phyloP scores from a whole-genome alignment of 2,797 vertebrate genomes.

The Sardinella longiceps region DNA sequence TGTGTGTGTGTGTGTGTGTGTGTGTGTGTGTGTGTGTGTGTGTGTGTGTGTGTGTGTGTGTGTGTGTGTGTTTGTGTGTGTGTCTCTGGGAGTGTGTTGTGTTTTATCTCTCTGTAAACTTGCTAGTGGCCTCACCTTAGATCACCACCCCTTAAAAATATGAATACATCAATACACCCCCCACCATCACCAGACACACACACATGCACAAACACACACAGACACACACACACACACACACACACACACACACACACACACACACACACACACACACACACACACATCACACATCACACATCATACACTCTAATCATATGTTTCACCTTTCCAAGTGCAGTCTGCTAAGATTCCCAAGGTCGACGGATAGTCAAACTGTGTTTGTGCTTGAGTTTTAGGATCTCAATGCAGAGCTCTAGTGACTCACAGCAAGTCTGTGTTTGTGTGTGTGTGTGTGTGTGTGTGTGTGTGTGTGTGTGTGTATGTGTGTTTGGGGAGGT shows the following conservation, averaged over 20 bases:
- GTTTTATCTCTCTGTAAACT: background rate
- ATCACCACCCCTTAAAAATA: background rate
- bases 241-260: no score
- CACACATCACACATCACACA: no score
- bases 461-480: no score
- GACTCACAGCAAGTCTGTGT: background rate
- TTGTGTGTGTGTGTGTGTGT: no score
- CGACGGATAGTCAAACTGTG: background rate
- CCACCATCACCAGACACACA: background rate
- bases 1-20: no score
- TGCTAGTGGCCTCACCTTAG: background rate
- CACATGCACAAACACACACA: background rate
- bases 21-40: no score
- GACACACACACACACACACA: background rate
- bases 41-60: background rate
- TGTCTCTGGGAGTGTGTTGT: background rate
- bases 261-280: no score
- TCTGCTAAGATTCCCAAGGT: background rate
- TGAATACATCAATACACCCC: background rate
- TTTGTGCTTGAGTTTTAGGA: background rate
- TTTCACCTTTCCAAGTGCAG: background rate
- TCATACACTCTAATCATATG: background rate
- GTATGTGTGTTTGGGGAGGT: no score
- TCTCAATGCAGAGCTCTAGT: background rate
- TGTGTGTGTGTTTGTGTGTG: background rate